Base-by-base conservation (phyloP, 2,888 invertebrate species). In the Nipponacmea schrenckii region DNA sequence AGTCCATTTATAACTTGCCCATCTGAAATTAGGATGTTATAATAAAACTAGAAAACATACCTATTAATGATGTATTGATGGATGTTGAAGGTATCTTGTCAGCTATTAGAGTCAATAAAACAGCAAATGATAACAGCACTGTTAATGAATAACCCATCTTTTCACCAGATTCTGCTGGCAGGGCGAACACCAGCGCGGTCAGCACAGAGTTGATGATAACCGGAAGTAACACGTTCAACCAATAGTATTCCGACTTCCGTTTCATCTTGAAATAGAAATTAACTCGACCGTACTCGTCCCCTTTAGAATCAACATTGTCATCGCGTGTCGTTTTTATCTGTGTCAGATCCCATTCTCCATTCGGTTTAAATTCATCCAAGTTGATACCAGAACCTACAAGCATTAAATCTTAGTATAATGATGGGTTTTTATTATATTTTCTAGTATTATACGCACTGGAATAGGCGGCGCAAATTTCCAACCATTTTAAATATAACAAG, bases 11-110 rank as follows among this genome's bases (percentile, higher is more conserved):
- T 5, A 31, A 5, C 31, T 31, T 31, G 31, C 31, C 31, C 31
- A 31, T 31, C 31, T 5, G 31, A 5, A 31, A 31, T 10, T 8
- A 39, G 1, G 1, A 39, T 39, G n/a, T n/a, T n/a, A 39, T 8
- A 39, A 39, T 39, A 5, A 2, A 39, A 10, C 1, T 1, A 8
- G 39, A 39, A 8, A 20, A 71, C 74, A 70, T 74, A 78, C 78
- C 67, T 56, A 78, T 56, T 15, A 74, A 62, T n/a, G 78, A 76
- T 2, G 69, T 75, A 39, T 74, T 67, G 15, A 69, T 62, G 17
- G 80, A 79, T 44, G 78, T 78, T 2, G 74, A 73, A 2, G 80
- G 80, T 72, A 80, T 76, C 48, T 67, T 70, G 46, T 77, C 76
- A 10, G 77, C 66, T 31, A 80, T 71, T 10, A 80, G 74, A 26